These are phyloP conservation scores for Operophtera brumata DNA, from an alignment of 2,888 invertebrate species.

Conservation along the genomic window DNA sequence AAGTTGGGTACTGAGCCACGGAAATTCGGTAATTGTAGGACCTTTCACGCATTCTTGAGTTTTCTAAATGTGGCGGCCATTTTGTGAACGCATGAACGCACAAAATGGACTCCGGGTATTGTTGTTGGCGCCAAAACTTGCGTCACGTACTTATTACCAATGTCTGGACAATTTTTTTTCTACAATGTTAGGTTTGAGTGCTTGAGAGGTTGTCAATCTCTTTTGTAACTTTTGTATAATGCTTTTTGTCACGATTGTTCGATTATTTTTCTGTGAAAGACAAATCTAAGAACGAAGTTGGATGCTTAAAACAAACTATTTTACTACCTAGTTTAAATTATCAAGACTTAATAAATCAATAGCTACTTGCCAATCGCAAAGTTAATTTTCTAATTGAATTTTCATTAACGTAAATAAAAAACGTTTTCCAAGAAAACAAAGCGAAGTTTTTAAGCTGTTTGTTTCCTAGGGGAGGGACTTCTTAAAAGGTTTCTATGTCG, in stretches of 20 bases:
- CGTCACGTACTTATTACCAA: slow-evolving; percentile 29
- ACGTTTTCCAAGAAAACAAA: slow-evolving; percentile 1
- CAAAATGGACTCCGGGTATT: slow-evolving; percentile 33
- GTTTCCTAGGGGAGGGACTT: slow-evolving; percentile 68
- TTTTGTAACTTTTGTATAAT: slow-evolving; percentile 8
- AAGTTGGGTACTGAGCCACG: slow-evolving; percentile 17
- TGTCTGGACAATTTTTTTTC: slow-evolving; percentile 27
- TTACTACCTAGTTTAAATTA: too few relatives aligned
- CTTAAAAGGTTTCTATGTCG: slow-evolving; percentile 71
- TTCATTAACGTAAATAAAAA: not conserved
- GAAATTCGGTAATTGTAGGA: slow-evolving; percentile 27
- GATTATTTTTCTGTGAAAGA: not conserved
- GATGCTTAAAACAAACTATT: too few relatives aligned
- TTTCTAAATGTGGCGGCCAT: slow-evolving; percentile 18
- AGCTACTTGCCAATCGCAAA: not conserved
- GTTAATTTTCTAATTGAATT: too few relatives aligned
- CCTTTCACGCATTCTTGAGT: slow-evolving; percentile 14
- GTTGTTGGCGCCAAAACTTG: slow-evolving; percentile 41
- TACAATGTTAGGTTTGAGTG: slow-evolving; percentile 2
- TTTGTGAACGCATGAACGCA: slow-evolving; percentile 22
- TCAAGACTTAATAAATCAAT: too few relatives aligned
- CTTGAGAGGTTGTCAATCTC: slow-evolving; percentile 9
- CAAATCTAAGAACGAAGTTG: too few relatives aligned
- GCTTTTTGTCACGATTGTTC: slow-evolving; percentile 6
- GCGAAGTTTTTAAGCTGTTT: slow-evolving; percentile 55